A percentile compares a stretch with the other conserved stretches of the same genome.
phyloP scores from a whole-genome alignment of 2,888 invertebrate species.

The Meloe dianella region DNA sequence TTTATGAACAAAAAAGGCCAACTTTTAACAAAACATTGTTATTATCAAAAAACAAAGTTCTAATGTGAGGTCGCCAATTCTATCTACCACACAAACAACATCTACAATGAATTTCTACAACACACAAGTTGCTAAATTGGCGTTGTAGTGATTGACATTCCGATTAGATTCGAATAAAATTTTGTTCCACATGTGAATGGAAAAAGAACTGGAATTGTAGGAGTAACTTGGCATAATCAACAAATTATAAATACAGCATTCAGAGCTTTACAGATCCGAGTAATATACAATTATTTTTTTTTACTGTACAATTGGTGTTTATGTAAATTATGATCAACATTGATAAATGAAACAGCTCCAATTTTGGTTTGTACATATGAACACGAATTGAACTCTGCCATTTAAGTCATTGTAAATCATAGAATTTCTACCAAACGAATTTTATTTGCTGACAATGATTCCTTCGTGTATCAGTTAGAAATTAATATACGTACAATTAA shows the following conservation, averaged over 20 bases:
- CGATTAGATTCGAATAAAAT: neutral
- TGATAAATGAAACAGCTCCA: constrained; percentile 3
- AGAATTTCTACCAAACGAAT: neutral
- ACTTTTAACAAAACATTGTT: neutral
- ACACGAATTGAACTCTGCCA: neutral
- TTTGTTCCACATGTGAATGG: neutral
- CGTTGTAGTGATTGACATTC: neutral
- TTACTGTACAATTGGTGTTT: neutral
- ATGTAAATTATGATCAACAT: neutral
- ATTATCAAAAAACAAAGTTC: neutral
- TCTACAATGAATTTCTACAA: neutral
- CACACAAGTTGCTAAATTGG: neutral
- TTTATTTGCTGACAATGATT: too few relatives aligned
- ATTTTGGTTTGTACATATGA: neutral
- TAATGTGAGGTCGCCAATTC: neutral
- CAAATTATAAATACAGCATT: neutral
- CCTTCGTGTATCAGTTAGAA: too few relatives aligned
- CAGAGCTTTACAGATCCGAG: neutral
- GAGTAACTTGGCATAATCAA: neutral
- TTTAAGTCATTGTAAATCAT: neutral
- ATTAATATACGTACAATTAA: neutral
- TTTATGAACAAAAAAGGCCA: neutral
- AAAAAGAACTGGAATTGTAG: neutral
- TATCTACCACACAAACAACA: neutral
- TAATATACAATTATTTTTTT: neutral